phyloP scores from a whole-genome alignment of 2,888 invertebrate genomes.

The Gastracanthus pulcherrimus region DNA sequence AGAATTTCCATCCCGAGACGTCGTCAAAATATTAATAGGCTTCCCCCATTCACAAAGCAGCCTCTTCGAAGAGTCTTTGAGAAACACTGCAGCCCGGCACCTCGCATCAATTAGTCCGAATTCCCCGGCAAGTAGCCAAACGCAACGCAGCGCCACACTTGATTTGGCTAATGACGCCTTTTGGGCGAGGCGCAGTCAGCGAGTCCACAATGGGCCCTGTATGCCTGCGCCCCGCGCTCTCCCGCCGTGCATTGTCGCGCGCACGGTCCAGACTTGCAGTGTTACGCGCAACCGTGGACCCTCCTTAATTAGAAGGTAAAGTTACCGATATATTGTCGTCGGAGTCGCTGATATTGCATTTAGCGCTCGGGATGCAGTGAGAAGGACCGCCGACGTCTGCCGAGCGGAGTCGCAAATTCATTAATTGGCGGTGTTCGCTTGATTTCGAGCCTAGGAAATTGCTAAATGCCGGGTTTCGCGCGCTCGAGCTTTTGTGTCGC shows the following conservation, averaged over 20 bases:
- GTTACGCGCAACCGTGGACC: slow-evolving; percentile 8
- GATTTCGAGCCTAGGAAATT: slow-evolving; percentile 6
- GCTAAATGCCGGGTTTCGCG: neutral
- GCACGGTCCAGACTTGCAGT: slow-evolving; percentile 42
- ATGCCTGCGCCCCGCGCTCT: slow-evolving; percentile 22
- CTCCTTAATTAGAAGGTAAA: slow-evolving; percentile 43
- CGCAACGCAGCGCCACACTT: no score
- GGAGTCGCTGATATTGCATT: neutral
- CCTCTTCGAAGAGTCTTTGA: neutral
- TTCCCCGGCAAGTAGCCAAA: slow-evolving; percentile 1
- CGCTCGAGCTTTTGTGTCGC: neutral
- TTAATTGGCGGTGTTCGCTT: slow-evolving; percentile 46
- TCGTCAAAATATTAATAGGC: slow-evolving; percentile 35
- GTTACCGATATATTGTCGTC: slow-evolving; percentile 18
- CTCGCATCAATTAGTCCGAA: slow-evolving; percentile 19
- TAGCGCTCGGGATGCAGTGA: neutral
- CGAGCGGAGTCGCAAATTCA: slow-evolving; percentile 5
- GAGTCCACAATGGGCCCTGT: neutral
- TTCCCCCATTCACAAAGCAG: no score
- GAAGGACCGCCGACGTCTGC: neutral
- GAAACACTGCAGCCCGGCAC: neutral
- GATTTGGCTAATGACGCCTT: slow-evolving; percentile 46
- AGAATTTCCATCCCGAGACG: neutral
- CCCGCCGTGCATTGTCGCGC: slow-evolving; percentile 69
- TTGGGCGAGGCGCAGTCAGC: neutral